phyloP scores from a whole-genome alignment of 2,797 vertebrate genomes.

The Nasua narica region DNA sequence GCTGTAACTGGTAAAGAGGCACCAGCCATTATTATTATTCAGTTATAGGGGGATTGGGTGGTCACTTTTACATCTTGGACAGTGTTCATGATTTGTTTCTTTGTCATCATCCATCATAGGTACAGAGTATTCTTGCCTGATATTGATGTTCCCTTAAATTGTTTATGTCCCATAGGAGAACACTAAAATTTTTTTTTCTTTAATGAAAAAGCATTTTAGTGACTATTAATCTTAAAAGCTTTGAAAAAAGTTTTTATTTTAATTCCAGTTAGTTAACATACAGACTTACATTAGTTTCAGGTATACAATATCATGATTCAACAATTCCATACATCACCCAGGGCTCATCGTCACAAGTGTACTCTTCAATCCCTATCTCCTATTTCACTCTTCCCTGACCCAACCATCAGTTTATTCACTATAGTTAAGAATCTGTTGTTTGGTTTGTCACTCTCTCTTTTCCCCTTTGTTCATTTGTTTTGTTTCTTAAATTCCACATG shows the following conservation, averaged over 20 bases:
- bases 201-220: background rate
- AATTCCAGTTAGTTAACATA: background rate
- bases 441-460: background rate
- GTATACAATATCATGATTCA: background rate
- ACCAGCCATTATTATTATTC: background rate
- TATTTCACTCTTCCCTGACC: background rate
- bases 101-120: background rate
- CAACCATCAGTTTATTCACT: background rate
- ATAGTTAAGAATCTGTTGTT: background rate
- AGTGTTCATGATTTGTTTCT: background rate
- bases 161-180: background rate
- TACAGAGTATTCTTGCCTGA: background rate
- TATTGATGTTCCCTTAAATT: background rate
- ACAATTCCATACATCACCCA: background rate
- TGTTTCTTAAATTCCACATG: background rate
- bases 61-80: background rate
- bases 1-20: background rate
- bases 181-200: background rate
- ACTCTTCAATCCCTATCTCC: background rate
- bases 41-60: background rate
- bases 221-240: background rate
- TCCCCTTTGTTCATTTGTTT: background rate
- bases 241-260: background rate
- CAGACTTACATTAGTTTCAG: background rate
- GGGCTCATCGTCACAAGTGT: background rate